Base-by-base conservation (phyloP, 2,113 vertebrate species). In the Thymallus thymallus region DNA sequence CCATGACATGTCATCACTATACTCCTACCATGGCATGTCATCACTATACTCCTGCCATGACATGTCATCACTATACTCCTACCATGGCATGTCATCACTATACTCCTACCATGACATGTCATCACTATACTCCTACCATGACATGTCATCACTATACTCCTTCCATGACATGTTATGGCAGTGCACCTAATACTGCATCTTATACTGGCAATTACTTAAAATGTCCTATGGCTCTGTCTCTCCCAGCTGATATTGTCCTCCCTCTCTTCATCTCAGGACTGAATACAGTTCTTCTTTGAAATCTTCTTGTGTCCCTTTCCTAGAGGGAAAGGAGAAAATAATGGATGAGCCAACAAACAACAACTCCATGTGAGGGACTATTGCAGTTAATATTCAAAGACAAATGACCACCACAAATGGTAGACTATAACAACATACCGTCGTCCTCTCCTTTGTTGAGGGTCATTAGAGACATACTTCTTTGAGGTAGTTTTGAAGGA, bases 221-320 rank as follows among this genome's bases (percentile, higher is more conserved):
- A 60, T 46, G 24, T 58, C 6, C 70, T 61, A 6, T 62, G 22
- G 13, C 65, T 41, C 75, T 7, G 62, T 0, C 35, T 2, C 23
- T 10, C 18, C 12, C 68, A 51, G 45, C 26, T 7, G 35, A 12
- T 22, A 12, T 2, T 29, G 23, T 45, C 46, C 22, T 16, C 10
- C 67, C 4, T 12, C 4, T 24, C 29, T 23, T 2, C 22, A n/a
- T 9, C 75, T 93, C 88, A 94, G 1, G 92, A 93, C 82, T 94
- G 92, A 84, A 94, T 92, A 78, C 92, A 94, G 71, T 87, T 85
- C 79, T 91, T 94, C 83, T 91, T 94, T 1, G 77, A 84, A 45
- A 63, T 80, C 32, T 82, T 77, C 60, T 85, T 86, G 0, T 76
- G 88, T 51, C 78, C 81, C 85, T 76, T 91, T 1, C 61, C 69